These are phyloP conservation scores for Myripristis murdjan DNA, from an alignment of 2,797 vertebrate genomes.

Conservation along the genomic window DNA sequence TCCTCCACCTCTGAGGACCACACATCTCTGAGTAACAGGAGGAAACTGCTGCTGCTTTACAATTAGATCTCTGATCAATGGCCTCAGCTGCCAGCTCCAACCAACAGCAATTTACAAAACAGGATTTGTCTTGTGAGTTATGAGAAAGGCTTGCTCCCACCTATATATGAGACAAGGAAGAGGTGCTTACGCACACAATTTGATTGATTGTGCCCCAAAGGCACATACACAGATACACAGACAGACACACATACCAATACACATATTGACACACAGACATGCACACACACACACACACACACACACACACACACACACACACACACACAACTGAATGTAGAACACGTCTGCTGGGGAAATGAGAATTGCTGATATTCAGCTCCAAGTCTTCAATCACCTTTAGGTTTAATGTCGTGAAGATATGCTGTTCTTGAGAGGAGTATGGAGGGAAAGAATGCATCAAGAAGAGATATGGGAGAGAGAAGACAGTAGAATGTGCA, in stretches of 20 bases:
- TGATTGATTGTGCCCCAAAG: constrained; percentile 11
- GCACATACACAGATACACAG: background rate
- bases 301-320: constrained; percentile 10
- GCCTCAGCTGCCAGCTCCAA: background rate
- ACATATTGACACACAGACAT: no score
- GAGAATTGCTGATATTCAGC: background rate
- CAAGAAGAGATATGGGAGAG: background rate
- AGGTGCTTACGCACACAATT: background rate
- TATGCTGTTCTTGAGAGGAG: background rate
- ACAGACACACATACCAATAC: background rate
- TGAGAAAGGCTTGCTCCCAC: background rate
- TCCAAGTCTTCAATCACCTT: constrained; percentile 4
- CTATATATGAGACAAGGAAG: background rate
- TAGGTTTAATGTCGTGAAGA: background rate
- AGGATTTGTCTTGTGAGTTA: background rate
- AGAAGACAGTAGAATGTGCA: background rate
- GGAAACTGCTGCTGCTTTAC: background rate
- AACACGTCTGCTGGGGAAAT: constrained; percentile 3
- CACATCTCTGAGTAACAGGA: background rate
- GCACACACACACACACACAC: background rate
- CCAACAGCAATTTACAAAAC: background rate
- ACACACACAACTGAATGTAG: constrained; percentile 5
- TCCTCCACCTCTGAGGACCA: background rate
- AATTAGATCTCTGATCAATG: constrained; percentile 1
- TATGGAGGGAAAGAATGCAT: background rate